Percentiles rank a stretch among this genome's conserved stretches.
Conservation (phyloP, 2,888 invertebrate species). For the Pantelozetes paolii region DNA sequence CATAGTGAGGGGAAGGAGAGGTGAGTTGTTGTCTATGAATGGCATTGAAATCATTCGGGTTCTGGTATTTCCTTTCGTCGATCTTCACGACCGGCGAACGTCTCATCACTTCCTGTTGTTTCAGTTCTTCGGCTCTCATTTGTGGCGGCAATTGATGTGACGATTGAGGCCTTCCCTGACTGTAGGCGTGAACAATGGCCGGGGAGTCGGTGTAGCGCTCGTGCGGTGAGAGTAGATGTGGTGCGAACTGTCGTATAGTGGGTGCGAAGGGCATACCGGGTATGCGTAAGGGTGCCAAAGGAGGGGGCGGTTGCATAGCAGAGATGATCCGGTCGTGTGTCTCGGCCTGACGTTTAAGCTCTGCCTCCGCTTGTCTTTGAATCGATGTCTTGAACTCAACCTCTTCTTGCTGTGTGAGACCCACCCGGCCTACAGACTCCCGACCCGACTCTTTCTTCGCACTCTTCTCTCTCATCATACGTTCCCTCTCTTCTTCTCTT, state of each 20-base stretch:
- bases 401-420: slow-evolving; percentile 41
- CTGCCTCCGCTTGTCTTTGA: slow-evolving; percentile 37
- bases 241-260: slow-evolving; percentile 46
- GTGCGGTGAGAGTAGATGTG: slow-evolving; percentile 46
- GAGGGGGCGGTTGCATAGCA: slow-evolving; percentile 40
- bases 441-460: slow-evolving; percentile 18
- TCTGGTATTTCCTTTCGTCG: slow-evolving; percentile 19
- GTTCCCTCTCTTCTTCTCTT: neutral
- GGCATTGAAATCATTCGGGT: neutral
- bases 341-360: slow-evolving; percentile 31
- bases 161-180: slow-evolving; percentile 41
- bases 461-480: neutral
- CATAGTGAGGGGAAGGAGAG: slow-evolving; percentile 44
- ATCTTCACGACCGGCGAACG: slow-evolving; percentile 10
- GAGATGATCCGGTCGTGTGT: neutral
- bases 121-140: slow-evolving; percentile 22
- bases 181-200: slow-evolving; percentile 54
- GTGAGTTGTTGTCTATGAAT: slow-evolving; percentile 34
- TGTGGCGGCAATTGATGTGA: neutral
- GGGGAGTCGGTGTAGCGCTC: slow-evolving; percentile 46
- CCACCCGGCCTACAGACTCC: slow-evolving; percentile 8
- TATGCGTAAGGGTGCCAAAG: slow-evolving; percentile 41
- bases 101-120: slow-evolving; percentile 29
- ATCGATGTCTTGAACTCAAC: slow-evolving; percentile 27
- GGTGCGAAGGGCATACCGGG: slow-evolving; percentile 45